These are phyloP conservation scores for Gymnoscelis rufifasciata DNA, from an alignment of 2,888 invertebrate species.

Conservation along the genomic window DNA sequence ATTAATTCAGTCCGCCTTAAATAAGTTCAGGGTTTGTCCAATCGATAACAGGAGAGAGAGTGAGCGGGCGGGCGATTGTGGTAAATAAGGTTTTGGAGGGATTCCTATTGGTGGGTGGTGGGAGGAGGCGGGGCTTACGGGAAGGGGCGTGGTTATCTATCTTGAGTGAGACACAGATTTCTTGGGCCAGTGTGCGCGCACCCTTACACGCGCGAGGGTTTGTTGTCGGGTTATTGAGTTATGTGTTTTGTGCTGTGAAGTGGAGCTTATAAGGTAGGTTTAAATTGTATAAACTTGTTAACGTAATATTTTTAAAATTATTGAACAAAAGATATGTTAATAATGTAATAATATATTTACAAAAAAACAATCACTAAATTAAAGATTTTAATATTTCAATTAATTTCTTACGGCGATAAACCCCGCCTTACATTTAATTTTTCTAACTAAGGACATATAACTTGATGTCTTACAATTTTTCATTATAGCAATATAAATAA, in stretches of 20 bases:
- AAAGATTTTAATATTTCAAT: too few relatives aligned
- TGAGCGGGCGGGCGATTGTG: constrained; percentile 61
- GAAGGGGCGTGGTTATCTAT: constrained; percentile 43
- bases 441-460: too few relatives aligned
- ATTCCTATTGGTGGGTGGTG: constrained; percentile 43
- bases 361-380: too few relatives aligned
- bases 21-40: constrained; percentile 66
- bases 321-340: too few relatives aligned
- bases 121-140: constrained; percentile 37
- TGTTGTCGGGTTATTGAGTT: constrained; percentile 10
- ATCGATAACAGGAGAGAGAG: constrained; percentile 66
- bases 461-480: too few relatives aligned
- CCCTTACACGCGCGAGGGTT: constrained; percentile 25
- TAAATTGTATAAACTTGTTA: not conserved
- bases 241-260: constrained; percentile 27
- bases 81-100: constrained; percentile 69
- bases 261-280: constrained; percentile 26
- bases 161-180: constrained; percentile 30
- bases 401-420: too few relatives aligned
- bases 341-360: too few relatives aligned
- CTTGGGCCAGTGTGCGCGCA: constrained; percentile 32
- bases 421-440: too few relatives aligned
- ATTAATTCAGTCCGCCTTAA: constrained; percentile 75
- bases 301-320: too few relatives aligned
- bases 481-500: too few relatives aligned